phyloP scores from a whole-genome alignment of 2,797 vertebrate species.

The Falco berigora region DNA sequence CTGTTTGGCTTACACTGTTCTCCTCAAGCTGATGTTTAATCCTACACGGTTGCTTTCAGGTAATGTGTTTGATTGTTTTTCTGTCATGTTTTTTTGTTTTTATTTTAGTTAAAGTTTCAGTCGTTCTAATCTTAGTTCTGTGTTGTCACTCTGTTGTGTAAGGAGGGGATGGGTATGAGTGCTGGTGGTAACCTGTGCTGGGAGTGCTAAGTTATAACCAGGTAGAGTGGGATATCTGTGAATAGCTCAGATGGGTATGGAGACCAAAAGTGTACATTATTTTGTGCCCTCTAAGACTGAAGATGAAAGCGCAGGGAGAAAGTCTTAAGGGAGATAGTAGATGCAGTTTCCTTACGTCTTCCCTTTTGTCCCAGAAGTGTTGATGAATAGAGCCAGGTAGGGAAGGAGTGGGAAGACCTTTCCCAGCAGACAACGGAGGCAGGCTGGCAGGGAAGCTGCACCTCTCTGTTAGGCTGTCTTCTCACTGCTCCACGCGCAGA shows the following conservation, averaged over 20 bases:
- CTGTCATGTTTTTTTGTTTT: slow-evolving; percentile 11
- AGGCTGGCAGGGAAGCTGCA: not conserved
- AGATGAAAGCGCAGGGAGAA: not conserved
- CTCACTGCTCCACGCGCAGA: not conserved
- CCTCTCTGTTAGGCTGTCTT: not conserved
- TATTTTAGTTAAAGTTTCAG: not conserved
- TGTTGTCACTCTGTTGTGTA: slow-evolving; percentile 32
- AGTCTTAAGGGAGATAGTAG: not conserved
- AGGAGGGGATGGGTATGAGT: not conserved
- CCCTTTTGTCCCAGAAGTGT: rapidly evolving
- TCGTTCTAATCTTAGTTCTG: slow-evolving; percentile 10
- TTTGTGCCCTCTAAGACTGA: not conserved
- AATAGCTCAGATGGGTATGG: not conserved
- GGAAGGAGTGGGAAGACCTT: not conserved
- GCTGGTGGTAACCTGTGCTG: not conserved
- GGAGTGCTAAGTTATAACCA: not conserved
- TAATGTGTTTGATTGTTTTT: slow-evolving; percentile 14
- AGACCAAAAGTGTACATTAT: not conserved
- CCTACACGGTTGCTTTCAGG: not conserved
- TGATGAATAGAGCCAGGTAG: not conserved
- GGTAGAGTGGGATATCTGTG: not conserved
- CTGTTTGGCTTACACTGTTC: not conserved
- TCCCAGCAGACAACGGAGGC: rapidly evolving
- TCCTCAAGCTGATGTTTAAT: not conserved
- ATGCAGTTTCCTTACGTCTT: not conserved